Conservation (phyloP, 2,888 invertebrate species). For the Ceraclea dissimilis region DNA sequence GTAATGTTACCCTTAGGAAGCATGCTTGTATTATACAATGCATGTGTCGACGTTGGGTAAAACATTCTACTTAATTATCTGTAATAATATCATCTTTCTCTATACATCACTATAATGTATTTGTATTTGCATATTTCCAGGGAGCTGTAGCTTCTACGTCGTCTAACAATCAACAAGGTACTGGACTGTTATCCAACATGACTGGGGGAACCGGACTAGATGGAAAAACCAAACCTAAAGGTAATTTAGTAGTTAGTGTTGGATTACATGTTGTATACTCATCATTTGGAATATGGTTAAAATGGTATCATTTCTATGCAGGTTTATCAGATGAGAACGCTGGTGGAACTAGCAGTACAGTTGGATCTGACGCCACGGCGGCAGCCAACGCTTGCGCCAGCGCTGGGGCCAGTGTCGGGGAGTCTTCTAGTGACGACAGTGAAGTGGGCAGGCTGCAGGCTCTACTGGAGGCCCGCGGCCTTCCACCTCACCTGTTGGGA, state of each 20-base stretch:
- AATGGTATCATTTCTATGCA: neutral
- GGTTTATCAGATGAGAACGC: neutral
- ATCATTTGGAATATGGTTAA: neutral
- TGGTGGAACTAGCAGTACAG: conserved; percentile 5
- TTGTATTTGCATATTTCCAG: conserved; percentile 28
- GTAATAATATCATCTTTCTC: too few relatives aligned
- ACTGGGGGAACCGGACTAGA: conserved; percentile 42
- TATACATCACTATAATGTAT: neutral
- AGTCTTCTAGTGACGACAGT: conserved; percentile 69
- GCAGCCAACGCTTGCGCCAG: conserved; percentile 25
- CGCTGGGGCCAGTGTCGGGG: conserved; percentile 36
- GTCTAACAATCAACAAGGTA: conserved; percentile 41
- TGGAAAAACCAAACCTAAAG: conserved; percentile 45
- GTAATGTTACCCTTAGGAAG: too few relatives aligned
- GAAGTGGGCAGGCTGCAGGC: conserved; percentile 95
- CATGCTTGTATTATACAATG: too few relatives aligned
- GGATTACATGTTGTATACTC: neutral
- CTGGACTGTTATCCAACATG: conserved; percentile 41
- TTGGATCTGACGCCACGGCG: conserved; percentile 32
- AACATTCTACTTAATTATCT: too few relatives aligned
- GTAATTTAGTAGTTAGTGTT: conserved; percentile 27
- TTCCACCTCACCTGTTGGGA: conserved; percentile 95
- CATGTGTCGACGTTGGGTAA: too few relatives aligned
- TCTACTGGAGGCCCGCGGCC: conserved; percentile 84
- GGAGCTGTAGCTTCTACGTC: conserved; percentile 48